Conservation (phyloP, 2,113 vertebrate species). For the Bungarus multicinctus region DNA sequence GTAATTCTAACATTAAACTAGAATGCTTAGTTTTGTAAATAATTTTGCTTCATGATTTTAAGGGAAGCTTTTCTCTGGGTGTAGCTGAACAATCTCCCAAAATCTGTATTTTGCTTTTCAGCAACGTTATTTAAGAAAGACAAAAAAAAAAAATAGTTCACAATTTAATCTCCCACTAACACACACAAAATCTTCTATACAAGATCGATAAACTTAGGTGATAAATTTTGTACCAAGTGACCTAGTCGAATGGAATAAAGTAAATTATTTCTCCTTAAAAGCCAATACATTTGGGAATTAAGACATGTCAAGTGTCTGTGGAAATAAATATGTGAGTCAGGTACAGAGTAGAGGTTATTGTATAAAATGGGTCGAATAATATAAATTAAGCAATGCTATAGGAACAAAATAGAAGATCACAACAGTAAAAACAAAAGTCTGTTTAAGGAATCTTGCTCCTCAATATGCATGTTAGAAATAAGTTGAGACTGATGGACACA, state of each 20-base stretch:
- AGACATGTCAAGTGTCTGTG: slow-evolving; percentile 9
- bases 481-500: not conserved
- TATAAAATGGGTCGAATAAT: not conserved
- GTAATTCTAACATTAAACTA: slow-evolving; percentile 27
- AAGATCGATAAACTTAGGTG: slow-evolving; percentile 37
- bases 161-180: slow-evolving; percentile 33
- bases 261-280: slow-evolving; percentile 50
- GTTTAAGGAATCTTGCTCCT: not conserved
- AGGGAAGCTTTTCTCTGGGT: slow-evolving; percentile 9
- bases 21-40: not conserved
- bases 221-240: slow-evolving; percentile 31
- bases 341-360: not conserved
- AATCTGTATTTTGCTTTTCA: slow-evolving; percentile 24
- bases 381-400: slow-evolving; percentile 6
- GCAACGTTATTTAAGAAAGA: slow-evolving; percentile 49
- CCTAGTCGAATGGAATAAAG: slow-evolving; percentile 37
- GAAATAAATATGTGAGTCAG: not conserved
- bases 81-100: slow-evolving; percentile 19
- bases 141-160: slow-evolving; percentile 39
- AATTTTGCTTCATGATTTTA: slow-evolving; percentile 37
- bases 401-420: not conserved
- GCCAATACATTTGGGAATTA: not conserved
- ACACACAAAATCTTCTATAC: slow-evolving; percentile 4
- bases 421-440: not conserved
- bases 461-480: not conserved